Evolutionary conservation across 1,140 invertebrate genomes (phyloP).

Genomic region (Drosophila serrata): DNA sequence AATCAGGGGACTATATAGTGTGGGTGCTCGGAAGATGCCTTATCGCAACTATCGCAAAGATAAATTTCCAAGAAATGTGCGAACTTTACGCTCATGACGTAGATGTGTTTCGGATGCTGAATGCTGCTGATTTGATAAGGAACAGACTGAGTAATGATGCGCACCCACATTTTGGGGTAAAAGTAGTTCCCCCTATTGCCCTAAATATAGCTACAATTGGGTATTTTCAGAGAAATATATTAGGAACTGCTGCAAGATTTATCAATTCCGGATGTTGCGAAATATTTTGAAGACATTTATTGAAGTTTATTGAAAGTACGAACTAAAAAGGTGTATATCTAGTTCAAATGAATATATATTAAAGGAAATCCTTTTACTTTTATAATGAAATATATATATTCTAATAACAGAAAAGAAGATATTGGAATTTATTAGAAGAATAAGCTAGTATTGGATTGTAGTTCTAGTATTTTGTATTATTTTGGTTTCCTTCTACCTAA

Average conservation of each 20-base stretch:
- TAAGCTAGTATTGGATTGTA: not conserved
- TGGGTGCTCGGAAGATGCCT: conserved; percentile 64
- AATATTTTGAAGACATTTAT: not conserved
- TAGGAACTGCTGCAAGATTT: not conserved
- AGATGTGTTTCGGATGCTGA: conserved; percentile 40
- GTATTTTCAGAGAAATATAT: not conserved
- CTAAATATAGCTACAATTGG: conserved; percentile 5
- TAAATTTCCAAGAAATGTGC: conserved; percentile 59
- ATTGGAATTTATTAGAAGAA: not conserved
- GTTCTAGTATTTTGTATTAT: not conserved
- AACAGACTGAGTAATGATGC: conserved; percentile 17
- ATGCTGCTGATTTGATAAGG: conserved; percentile 21
- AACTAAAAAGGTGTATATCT: not conserved
- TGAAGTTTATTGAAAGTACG: not conserved
- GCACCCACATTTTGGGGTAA: conserved; percentile 4
- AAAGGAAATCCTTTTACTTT: not conserved
- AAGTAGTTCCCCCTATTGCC: conserved; percentile 24
- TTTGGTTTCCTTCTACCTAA: too few species aligned
- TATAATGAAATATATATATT: not conserved
- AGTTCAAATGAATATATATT: not conserved
- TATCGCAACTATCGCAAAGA: conserved; percentile 53
- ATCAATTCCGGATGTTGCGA: conserved; percentile 2
- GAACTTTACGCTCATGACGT: conserved; percentile 78
- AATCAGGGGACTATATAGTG: conserved; percentile 4
- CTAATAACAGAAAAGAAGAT: not conserved